Conservation (phyloP, 2,797 vertebrate genomes). For the Glossophaga mutica region DNA sequence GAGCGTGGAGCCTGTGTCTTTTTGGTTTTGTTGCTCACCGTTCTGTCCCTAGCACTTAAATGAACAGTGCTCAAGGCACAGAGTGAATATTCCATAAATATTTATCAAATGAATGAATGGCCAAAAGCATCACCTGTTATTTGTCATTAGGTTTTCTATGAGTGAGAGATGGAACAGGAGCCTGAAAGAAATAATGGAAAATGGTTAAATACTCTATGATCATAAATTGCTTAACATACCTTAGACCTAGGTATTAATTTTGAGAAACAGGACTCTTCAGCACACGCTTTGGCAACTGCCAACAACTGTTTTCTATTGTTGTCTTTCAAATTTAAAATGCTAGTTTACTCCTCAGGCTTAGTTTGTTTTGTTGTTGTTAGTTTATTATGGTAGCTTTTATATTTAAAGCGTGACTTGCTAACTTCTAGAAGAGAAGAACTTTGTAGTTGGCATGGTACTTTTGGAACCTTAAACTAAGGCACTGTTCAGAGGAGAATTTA, state of each 20-base stretch:
- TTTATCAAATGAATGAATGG: neutral
- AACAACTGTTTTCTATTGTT: neutral
- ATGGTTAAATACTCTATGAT: neutral
- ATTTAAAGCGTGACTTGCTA: conserved; percentile 16
- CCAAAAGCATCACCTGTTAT: neutral
- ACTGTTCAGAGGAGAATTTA: neutral
- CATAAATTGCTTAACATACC: neutral
- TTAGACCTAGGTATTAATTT: neutral
- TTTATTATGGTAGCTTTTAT: neutral
- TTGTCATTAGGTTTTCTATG: neutral
- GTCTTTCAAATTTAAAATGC: neutral
- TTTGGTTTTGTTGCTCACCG: neutral
- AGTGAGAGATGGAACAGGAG: neutral
- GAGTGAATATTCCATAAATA: neutral
- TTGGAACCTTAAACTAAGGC: neutral
- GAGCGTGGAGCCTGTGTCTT: neutral
- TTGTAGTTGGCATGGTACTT: neutral
- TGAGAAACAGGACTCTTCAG: neutral
- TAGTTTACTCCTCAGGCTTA: neutral
- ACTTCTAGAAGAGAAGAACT: neutral
- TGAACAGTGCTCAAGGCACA: neutral
- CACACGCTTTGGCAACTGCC: neutral
- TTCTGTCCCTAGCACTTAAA: neutral
- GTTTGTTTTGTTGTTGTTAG: neutral
- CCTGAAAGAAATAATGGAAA: conserved; percentile 19